phyloP scores from a whole-genome alignment of 2,113 vertebrate genomes.

The Procavia capensis region DNA sequence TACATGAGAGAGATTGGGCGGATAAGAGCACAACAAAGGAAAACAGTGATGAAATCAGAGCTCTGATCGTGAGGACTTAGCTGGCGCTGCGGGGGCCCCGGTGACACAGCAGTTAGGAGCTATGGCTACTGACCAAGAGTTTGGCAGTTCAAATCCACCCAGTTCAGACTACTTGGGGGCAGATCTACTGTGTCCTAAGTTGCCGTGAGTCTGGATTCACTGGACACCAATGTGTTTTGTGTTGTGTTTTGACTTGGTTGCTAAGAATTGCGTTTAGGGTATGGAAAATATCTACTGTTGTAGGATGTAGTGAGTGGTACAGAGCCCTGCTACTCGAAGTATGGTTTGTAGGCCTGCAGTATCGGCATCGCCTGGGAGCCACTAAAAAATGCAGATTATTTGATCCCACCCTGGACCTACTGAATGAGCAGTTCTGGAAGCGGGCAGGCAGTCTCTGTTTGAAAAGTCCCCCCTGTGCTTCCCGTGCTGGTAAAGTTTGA shows the following conservation, averaged over 20 bases:
- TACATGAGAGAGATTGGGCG: background rate
- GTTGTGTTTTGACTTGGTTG: background rate
- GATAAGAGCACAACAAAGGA: background rate
- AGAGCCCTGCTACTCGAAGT: background rate
- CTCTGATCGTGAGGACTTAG: background rate
- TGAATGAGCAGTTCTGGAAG: conserved; percentile 56
- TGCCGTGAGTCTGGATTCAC: too few species aligned
- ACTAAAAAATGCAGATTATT: conserved; percentile 31
- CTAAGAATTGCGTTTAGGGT: background rate
- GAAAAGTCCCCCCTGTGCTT: too few species aligned
- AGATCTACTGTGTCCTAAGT: too few species aligned
- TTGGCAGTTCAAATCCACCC: too few species aligned
- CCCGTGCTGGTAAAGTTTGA: too few species aligned
- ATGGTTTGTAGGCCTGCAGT: background rate
- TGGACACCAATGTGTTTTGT: too few species aligned
- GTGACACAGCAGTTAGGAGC: too few species aligned
- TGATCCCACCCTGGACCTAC: background rate
- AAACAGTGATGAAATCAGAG: background rate
- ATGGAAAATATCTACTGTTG: background rate
- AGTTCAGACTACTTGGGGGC: too few species aligned
- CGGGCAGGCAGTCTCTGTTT: background rate
- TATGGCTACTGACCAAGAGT: too few species aligned
- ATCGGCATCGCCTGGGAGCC: background rate
- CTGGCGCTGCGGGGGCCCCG: too few species aligned
- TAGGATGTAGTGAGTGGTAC: background rate